Percentiles rank a stretch among this genome's conserved stretches.
Evolutionary conservation across 2,113 vertebrate species (phyloP).

Genomic region (Chaenogobius annularis): DNA sequence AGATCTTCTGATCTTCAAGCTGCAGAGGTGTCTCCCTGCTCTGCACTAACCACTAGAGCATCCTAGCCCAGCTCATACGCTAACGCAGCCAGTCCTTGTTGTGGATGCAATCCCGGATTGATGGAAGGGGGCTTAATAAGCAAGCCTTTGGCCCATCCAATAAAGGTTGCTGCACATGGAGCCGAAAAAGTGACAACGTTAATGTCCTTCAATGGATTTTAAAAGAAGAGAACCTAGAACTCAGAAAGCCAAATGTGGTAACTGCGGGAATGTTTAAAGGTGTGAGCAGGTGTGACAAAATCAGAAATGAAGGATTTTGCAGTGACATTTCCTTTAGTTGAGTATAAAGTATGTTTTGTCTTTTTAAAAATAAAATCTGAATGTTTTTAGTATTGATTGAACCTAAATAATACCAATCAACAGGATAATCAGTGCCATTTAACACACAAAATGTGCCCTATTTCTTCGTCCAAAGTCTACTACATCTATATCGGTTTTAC

Average conservation of each 20-base stretch:
- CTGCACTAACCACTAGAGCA: no score
- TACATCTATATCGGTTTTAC: no score
- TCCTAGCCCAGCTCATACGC: conserved; percentile 35
- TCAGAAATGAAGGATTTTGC: neutral
- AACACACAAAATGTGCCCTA: no score
- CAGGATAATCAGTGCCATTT: no score
- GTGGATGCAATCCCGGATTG: conserved; percentile 51
- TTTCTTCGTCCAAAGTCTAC: no score
- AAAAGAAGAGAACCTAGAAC: conserved; percentile 5
- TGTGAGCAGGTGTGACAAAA: no score
- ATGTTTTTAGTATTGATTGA: no score
- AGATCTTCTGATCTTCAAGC: no score
- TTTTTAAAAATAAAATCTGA: no score
- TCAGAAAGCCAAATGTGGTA: conserved; percentile 13
- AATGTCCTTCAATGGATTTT: conserved; percentile 25
- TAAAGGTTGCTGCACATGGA: conserved; percentile 46
- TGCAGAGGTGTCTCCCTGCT: no score
- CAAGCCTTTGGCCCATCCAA: conserved; percentile 45
- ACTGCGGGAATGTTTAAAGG: conserved; percentile 1
- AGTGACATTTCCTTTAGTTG: neutral
- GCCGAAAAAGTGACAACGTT: conserved; percentile 47
- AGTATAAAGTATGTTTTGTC: no score
- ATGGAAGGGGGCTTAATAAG: conserved; percentile 38
- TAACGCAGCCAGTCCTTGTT: conserved; percentile 44
- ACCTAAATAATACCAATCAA: no score